These are phyloP conservation scores for Gisinianus flammeolus DNA, from an alignment of 2,888 invertebrate genomes.

Conservation along the genomic window DNA sequence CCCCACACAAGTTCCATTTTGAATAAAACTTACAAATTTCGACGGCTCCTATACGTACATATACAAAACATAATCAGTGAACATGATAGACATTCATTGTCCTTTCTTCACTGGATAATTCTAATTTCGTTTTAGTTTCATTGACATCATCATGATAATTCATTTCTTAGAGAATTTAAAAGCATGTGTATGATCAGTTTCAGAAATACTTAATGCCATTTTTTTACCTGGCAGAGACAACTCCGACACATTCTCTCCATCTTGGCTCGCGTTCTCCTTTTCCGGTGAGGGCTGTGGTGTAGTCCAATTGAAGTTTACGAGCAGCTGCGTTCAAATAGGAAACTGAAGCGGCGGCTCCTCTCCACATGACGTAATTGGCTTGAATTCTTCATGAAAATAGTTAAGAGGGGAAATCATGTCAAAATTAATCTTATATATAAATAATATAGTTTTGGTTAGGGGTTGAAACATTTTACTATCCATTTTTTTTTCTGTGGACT, in stretches of 20 bases:
- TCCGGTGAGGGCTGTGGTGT: slow-evolving; percentile 80
- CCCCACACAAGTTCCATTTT: too few relatives aligned
- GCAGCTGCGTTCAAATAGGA: slow-evolving; percentile 80
- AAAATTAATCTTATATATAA: too few relatives aligned
- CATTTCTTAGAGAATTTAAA: not conserved
- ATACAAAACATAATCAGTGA: not conserved
- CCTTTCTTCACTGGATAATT: not conserved
- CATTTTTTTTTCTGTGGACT: not conserved
- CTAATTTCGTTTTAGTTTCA: not conserved
- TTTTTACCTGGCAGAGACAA: slow-evolving; percentile 56
- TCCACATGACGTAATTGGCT: slow-evolving; percentile 93
- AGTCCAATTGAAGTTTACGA: slow-evolving; percentile 78
- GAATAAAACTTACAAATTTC: not conserved
- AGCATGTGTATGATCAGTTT: not conserved
- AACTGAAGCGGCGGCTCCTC: slow-evolving; percentile 71
- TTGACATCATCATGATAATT: not conserved
- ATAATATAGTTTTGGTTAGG: not conserved
- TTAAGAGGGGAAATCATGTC: slow-evolving; percentile 2
- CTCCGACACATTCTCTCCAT: slow-evolving; percentile 89
- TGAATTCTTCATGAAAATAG: slow-evolving; percentile 66
- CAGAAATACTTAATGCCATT: not conserved
- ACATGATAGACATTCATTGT: not conserved
- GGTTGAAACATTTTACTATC: not conserved
- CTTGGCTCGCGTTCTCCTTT: slow-evolving; percentile 83
- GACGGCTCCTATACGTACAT: not conserved